These are phyloP conservation scores for Ammospiza maritima DNA, from an alignment of 2,797 vertebrate species.

Conservation along the genomic window DNA sequence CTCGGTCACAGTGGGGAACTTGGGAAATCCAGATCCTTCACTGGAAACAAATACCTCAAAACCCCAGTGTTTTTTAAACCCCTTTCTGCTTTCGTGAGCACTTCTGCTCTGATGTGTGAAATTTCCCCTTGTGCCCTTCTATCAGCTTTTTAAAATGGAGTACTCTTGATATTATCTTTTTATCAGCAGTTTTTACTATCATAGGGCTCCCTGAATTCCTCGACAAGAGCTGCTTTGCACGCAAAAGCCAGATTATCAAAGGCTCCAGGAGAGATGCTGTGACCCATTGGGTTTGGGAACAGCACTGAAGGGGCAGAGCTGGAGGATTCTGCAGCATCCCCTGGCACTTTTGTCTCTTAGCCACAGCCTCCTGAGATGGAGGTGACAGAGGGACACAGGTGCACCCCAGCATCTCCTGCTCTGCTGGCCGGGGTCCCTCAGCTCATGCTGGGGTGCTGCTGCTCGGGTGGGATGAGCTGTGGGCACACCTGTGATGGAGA, in stretches of 20 bases:
- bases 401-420: background rate
- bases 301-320: background rate
- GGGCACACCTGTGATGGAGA: background rate
- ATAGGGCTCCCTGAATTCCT: background rate
- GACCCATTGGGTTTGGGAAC: background rate
- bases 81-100: background rate
- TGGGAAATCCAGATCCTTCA: background rate
- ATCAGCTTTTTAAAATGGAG: background rate
- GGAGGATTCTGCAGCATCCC: background rate
- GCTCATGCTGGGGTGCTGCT: fast-evolving
- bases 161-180: background rate
- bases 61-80: background rate
- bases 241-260: background rate
- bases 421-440: fast-evolving
- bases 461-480: fast-evolving
- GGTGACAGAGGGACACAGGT: background rate
- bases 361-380: background rate
- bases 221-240: background rate
- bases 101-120: background rate
- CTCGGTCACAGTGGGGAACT: background rate
- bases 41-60: background rate
- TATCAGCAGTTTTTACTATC: background rate
- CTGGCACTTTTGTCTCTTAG: background rate
- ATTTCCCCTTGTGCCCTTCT: background rate
- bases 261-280: background rate